Evolutionary conservation across 2,888 invertebrate genomes (phyloP), one percentile per base, ranked within the genome.

Genomic region (Polydrusus cervinus): DNA sequence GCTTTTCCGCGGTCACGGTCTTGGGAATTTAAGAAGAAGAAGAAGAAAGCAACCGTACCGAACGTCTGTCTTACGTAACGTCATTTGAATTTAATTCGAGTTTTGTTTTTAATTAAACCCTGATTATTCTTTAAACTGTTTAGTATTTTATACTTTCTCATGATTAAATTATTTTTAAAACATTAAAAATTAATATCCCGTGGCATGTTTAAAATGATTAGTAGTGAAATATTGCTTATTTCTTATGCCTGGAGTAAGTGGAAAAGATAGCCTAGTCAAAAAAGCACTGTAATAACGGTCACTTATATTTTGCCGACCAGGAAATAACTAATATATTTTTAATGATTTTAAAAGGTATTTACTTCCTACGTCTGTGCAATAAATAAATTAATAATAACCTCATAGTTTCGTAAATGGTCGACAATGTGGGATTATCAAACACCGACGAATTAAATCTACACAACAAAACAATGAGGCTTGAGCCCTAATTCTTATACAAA

Each of bases 1-100:
- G 51, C 7, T 66, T 65, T 71, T 71, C 67, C 49, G 71, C 71
- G 75, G 75, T 75, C 75, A 75, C 71, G 75, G 75, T 75, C 67
- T 71, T 71, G 74, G 74, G 69, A 74, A 68, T 40, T 30, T n/a
- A 53, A 61, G 51, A 61, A 70, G 49, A 64, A 14, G 43, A 47
- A 14, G 53, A 61, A 14, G 61, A 73, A 66, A 68, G 67, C 16
- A 66, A 40, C 53, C 38, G 25, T 53, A 53, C 34, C 57, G 6
- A 60, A 16, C 38, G 16, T 38, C 38, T 16, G 38, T 40, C 47
- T 66, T 66, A 66, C 13, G 53, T 66, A 66, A 66, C 49, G 38
- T 40, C 11, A 53, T 53, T 53, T 53, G 53, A 66, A 65, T 65
- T 65, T 64, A 14, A 64, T 30, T 64, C 40, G 64, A 64, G 40